Evolutionary conservation across 1,140 invertebrate genomes (phyloP), one percentile per base, ranked within the genome.

Genomic region (Hyles euphorbiae): DNA sequence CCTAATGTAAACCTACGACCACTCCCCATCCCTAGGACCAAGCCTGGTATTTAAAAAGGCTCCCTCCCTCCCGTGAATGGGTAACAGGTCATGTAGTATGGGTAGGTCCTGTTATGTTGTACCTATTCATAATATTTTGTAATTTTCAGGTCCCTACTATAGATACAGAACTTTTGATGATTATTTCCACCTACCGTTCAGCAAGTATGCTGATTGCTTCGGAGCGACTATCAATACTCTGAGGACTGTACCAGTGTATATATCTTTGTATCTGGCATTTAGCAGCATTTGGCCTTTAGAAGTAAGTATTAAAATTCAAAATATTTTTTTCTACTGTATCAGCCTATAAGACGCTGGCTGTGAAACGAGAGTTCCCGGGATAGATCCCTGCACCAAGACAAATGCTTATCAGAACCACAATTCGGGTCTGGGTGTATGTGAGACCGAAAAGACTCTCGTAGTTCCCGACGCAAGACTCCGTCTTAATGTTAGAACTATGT

Each of bases 151-250:
- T 67, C 96, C 97, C 3, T 98, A 96, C 79, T 97, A 94, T 81
- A 94, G 94, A 61, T 98, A 96, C 68, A 91, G 94, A 71, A 97
- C 96, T 3, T 98, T 95, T 76, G 88, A 92, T 77, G 96, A 98
- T 76, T 95, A 94, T 87, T 90, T 98, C 52, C 78, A 94, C 43
- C 88, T 92, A 40, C 92, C 93, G 3, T 94, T 93, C 68, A 89
- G 91, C 52, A 90, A 92, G 63, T 90, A 93, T 80, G 92, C 92
- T 12, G 89, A 94, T 50, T 93, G 92, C 64, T 88, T 90, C 67
- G 83, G 88, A 43, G 90, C 90, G 34, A 93, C 94, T 1, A 78
- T 93, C 6, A 82, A 92, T 40, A 94, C 94, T 83, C 77, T 96
- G 1, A 93, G 92, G 76, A 90, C 89, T 62, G 91, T 96, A 3